Conservation (phyloP, 2,888 invertebrate genomes). For the Exephanes ischioxanthus region DNA sequence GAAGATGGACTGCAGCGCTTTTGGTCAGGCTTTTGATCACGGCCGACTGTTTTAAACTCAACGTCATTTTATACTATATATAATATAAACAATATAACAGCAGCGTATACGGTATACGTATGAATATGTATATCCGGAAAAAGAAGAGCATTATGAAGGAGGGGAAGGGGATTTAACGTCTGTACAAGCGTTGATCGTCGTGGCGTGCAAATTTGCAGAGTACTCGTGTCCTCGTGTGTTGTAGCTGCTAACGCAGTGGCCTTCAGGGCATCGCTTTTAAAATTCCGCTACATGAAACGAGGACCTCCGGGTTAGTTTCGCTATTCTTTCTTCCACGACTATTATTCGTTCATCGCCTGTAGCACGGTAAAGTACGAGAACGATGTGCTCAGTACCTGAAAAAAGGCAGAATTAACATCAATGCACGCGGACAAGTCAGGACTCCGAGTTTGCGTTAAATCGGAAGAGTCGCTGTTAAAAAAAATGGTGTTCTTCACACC, state of each 20-base stretch:
- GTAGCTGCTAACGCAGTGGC: constrained; percentile 32
- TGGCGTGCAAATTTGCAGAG: constrained; percentile 46
- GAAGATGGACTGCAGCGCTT: background rate
- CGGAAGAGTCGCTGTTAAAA: background rate
- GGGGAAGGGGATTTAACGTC: background rate
- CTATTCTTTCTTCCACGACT: constrained; percentile 1
- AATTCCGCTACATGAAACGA: constrained; percentile 41
- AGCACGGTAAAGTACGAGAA: constrained; percentile 81
- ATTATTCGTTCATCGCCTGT: constrained; percentile 68
- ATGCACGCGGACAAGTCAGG: background rate
- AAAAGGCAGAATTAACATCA: constrained; percentile 22
- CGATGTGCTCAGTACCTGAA: constrained; percentile 79
- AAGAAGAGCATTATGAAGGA: background rate
- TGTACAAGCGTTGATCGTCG: constrained; percentile 28
- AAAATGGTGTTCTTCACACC: background rate
- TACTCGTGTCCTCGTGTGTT: constrained; percentile 45
- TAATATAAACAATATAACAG: constrained; percentile 5
- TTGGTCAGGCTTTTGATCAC: constrained; percentile 38
- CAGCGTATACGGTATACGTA: constrained; percentile 2
- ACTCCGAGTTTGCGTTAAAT: background rate
- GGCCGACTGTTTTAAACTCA: constrained; percentile 70
- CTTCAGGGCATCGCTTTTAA: constrained; percentile 37
- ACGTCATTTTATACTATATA: constrained; percentile 31
- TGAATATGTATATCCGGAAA: background rate
- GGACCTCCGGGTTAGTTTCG: constrained; percentile 9